These are phyloP conservation scores for Alsophila aescularia DNA, from an alignment of 2,888 invertebrate species.

Conservation along the genomic window DNA sequence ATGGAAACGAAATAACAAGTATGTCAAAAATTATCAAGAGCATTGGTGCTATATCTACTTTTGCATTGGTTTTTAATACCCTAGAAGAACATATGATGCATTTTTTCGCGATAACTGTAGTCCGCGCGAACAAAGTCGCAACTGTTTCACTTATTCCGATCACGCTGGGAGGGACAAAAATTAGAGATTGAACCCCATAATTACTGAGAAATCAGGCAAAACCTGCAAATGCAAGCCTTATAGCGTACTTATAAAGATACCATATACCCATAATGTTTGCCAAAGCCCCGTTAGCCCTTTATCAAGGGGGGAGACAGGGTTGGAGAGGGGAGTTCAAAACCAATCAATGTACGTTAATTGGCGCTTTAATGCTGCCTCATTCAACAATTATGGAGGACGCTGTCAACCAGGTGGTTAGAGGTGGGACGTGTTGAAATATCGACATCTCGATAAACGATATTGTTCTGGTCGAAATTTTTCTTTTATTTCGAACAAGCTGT, in stretches of 20 bases:
- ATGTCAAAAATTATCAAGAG: too few species aligned
- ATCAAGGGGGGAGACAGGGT: conserved; percentile 11
- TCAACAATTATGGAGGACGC: conserved; percentile 77
- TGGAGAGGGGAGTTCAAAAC: conserved; percentile 58
- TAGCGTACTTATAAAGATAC: not conserved
- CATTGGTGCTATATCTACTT: too few species aligned
- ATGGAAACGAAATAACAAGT: too few species aligned
- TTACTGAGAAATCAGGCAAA: not conserved
- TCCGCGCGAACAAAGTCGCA: too few species aligned
- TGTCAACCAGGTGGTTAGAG: conserved; percentile 61
- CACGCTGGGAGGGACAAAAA: too few species aligned
- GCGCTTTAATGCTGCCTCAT: conserved; percentile 81
- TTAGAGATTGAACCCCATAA: too few species aligned
- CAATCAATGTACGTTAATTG: conserved; percentile 83
- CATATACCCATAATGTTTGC: conserved; percentile 10
- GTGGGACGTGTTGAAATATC: conserved; percentile 38
- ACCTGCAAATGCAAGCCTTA: not conserved
- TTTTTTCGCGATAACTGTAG: too few species aligned
- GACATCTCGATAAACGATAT: conserved; percentile 17
- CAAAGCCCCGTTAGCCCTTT: conserved; percentile 33
- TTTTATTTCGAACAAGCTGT: too few species aligned
- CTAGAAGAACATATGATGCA: too few species aligned
- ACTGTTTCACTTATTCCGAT: too few species aligned
- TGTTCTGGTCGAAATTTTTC: too few species aligned
- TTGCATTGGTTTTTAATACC: too few species aligned